Evolutionary conservation across 2,797 vertebrate species (phyloP).

Genomic region (Phataginus tricuspis): DNA sequence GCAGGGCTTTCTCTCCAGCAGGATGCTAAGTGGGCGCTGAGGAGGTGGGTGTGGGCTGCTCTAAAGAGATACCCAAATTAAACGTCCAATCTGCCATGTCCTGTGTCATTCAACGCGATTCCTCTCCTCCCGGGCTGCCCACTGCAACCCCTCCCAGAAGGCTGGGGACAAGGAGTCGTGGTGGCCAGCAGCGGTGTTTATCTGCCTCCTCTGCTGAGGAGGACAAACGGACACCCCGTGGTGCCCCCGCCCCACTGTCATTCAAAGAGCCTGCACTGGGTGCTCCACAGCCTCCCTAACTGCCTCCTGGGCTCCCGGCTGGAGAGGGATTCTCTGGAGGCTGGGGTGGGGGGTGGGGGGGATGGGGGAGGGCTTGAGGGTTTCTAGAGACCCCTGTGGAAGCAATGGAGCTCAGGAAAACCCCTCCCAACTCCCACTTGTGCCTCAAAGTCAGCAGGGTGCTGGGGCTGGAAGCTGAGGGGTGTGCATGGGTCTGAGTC

Average conservation of each 20-base stretch:
- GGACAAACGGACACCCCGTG: constrained; percentile 48
- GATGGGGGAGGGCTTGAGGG: not conserved
- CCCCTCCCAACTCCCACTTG: not conserved
- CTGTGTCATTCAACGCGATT: constrained; percentile 59
- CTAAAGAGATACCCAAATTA: constrained; percentile 71
- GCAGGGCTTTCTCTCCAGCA: not conserved
- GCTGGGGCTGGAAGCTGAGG: not conserved
- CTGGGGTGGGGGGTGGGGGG: not conserved
- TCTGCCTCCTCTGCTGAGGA: not conserved
- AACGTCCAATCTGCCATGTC: constrained; percentile 74
- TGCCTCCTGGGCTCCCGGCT: not conserved
- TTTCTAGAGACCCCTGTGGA: not conserved
- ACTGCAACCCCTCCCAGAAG: constrained; percentile 35
- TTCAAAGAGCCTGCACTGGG: not conserved
- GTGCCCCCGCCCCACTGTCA: not conserved
- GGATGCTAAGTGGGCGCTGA: constrained; percentile 54
- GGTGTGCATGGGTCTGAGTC: not conserved
- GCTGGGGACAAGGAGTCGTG: not conserved
- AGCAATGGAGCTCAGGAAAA: not conserved
- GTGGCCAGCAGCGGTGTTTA: constrained; percentile 14
- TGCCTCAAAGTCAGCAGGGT: not conserved
- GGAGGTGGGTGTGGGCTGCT: constrained; percentile 45
- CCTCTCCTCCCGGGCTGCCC: constrained; percentile 41
- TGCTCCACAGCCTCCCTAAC: not conserved
- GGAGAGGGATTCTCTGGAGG: not conserved